A percentile compares a stretch with the other conserved stretches of the same genome.
These are phyloP conservation scores for Diceros bicornis DNA, from an alignment of 2,797 vertebrate species.

Conservation along the genomic window DNA sequence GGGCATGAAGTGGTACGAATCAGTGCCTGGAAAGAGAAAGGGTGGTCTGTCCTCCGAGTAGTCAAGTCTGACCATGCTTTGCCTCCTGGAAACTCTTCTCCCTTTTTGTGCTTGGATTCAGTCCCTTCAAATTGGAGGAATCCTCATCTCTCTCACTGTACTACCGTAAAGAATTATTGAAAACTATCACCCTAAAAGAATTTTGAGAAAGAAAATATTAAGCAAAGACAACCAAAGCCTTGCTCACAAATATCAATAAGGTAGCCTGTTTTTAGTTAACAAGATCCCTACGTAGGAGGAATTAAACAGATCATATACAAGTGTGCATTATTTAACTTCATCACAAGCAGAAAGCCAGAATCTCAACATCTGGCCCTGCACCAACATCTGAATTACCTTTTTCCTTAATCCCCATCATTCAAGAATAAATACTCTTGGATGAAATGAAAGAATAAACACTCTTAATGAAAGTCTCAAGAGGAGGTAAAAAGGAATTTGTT, in stretches of 20 bases:
- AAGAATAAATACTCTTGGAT: constrained; percentile 48
- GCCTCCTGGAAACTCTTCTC: background rate
- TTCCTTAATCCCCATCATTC: background rate
- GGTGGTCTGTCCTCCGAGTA: background rate
- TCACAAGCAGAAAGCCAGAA: background rate
- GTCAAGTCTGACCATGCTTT: background rate
- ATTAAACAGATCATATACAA: background rate
- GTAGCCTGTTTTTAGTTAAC: constrained; percentile 18
- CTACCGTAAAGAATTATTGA: background rate
- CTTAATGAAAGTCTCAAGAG: constrained; percentile 32
- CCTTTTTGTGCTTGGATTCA: background rate
- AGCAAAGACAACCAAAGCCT: background rate
- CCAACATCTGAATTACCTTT: constrained; percentile 58
- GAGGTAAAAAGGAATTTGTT: constrained; percentile 57
- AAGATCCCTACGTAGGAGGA: background rate
- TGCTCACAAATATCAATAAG: background rate
- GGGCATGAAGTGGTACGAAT: fast-evolving
- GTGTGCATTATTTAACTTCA: background rate
- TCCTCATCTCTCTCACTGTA: background rate
- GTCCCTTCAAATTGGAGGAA: background rate
- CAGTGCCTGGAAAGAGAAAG: background rate
- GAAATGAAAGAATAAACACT: constrained; percentile 40
- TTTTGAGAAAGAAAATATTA: background rate
- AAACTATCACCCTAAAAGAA: background rate
- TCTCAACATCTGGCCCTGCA: background rate